A percentile compares a stretch with the other conserved stretches of the same genome.
Conservation (phyloP, 2,113 vertebrate genomes). For the Phylloscopus trochiloides region DNA sequence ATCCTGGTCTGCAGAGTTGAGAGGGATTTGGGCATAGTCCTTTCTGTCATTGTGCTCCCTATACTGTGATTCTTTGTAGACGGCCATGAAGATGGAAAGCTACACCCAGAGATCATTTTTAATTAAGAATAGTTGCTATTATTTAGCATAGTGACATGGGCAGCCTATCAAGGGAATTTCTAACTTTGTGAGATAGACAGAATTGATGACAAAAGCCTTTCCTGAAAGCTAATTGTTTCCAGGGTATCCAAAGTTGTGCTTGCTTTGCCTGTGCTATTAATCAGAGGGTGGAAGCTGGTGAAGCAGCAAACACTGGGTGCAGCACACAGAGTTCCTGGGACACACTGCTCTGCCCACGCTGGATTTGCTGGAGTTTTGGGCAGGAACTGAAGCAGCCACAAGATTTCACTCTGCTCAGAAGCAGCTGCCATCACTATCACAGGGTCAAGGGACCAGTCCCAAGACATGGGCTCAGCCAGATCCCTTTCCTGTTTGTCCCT, state of each 20-base stretch:
- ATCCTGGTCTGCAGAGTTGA: background rate
- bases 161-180: background rate
- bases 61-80: background rate
- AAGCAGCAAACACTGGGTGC: background rate
- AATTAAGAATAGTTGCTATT: conserved; percentile 46
- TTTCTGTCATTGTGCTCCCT: background rate
- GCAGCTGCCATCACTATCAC: background rate
- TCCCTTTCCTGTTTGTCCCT: background rate
- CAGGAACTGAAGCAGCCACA: background rate
- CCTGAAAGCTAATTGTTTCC: conserved; percentile 1
- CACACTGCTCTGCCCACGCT: fast-evolving
- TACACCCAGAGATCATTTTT: conserved; percentile 19
- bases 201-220: conserved; percentile 36
- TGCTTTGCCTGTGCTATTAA: background rate
- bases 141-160: conserved; percentile 8
- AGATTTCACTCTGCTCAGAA: background rate
- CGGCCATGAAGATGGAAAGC: background rate
- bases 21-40: background rate
- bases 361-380: background rate
- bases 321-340: background rate
- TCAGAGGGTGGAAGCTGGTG: background rate
- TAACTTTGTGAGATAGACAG: conserved; percentile 14
- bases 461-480: background rate
- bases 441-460: background rate
- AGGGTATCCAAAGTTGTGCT: background rate